Base-by-base conservation (phyloP, 2,797 vertebrate species). In the Diglossa cyanea region DNA sequence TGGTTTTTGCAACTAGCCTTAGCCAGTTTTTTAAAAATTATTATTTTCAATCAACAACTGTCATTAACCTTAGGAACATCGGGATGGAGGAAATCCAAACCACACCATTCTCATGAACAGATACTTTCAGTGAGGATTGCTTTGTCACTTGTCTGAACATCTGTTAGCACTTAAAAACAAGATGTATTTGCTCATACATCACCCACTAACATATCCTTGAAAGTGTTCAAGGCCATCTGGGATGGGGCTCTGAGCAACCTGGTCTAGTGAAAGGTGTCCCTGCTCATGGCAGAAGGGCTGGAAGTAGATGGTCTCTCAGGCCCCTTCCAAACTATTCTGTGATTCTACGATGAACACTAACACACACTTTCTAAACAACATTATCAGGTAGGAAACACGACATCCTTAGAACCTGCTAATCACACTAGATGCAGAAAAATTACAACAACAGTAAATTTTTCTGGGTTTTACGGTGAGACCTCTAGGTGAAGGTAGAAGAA, bases 41-140 rank as follows among this genome's bases (percentile, higher is more conserved):
- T 21, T 57, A 67, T 33, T 77, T 58, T 18, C 67, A n/a, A n/a
- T 61, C 45, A 66, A 62, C 10, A 45, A 37, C 6, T 35, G 25
- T 14, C 18, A 28, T 8, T 48, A 66, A 70, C 23, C 13, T 77
- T 31, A 40, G 9, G 10, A 40, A 45, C 44, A 70, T 1, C 0
- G 0, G 9, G 16, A 6, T 7, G 4, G 14, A 15, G 9, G 11
- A 42, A 71, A 85, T 26, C 48, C 55, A 80, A 76, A 77, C 31
- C 47, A 47, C 10, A 35, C 2, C 39, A 10, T 10, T 65, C 26
- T 35, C 42, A 19, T 0, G 2, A 48, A 42, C 15, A 40, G 24
- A 26, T 5, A 37, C 12, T 39, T 80, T 35, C 1, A 0, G 0
- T 2, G 13, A 4, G 21, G 17, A 71, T 7, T 20, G 25, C 15